Conservation (phyloP, 2,113 vertebrate species). For the Rhinolophus sinicus region DNA sequence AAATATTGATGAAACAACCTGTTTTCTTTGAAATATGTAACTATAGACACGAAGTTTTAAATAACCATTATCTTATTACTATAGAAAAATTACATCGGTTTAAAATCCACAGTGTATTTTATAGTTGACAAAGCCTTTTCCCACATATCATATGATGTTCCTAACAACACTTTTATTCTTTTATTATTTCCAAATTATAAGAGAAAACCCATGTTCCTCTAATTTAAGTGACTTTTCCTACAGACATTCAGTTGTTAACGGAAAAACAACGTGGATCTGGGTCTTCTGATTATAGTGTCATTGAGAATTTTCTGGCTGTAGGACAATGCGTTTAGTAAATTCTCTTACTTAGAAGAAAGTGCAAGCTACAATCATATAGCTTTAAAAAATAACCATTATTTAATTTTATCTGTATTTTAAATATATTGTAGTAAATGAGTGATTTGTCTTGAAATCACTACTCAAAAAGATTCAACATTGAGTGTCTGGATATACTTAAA, state of each 20-base stretch:
- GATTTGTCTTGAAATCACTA: not conserved
- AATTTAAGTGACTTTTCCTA: not conserved
- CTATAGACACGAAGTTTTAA: not conserved
- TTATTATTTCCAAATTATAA: not conserved
- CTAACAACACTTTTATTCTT: not conserved
- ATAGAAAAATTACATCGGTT: not conserved
- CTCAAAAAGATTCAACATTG: not conserved
- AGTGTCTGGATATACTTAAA: not conserved
- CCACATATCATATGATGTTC: not conserved
- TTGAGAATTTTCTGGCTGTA: not conserved
- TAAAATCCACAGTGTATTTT: not conserved
- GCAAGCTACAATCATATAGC: not conserved
- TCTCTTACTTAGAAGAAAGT: not conserved
- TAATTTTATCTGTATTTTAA: slow-evolving; percentile 29
- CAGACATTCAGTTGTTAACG: not conserved
- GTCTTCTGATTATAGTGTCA: not conserved
- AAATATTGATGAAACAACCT: not conserved
- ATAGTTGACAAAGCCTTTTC: not conserved
- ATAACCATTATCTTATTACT: not conserved
- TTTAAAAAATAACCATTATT: not conserved
- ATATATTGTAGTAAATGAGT: not conserved
- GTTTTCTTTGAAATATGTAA: not conserved
- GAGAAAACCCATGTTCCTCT: not conserved
- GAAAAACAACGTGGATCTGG: not conserved
- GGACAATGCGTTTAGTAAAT: not conserved